phyloP scores from a whole-genome alignment of 2,113 vertebrate species.

The Cervus canadensis region DNA sequence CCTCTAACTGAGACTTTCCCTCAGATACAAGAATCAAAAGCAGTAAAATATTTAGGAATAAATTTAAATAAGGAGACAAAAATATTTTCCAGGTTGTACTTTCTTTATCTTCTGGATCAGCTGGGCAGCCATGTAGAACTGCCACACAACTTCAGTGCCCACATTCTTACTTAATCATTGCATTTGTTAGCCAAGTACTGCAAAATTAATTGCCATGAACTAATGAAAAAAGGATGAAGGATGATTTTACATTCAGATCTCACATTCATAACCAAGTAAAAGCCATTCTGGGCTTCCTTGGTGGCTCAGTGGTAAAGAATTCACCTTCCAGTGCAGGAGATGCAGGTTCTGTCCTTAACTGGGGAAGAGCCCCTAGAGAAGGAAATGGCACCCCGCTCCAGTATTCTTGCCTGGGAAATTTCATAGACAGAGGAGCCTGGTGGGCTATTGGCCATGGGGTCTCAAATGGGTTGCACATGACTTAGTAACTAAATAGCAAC shows the following conservation, averaged over 20 bases:
- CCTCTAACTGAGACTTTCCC: neutral
- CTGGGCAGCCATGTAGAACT: neutral
- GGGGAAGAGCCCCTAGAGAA: neutral
- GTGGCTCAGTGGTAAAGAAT: neutral
- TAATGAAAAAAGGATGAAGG: neutral
- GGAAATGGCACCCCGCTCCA: neutral
- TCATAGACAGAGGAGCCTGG: neutral
- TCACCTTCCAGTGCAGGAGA: neutral
- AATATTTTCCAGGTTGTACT: neutral
- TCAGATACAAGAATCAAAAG: neutral
- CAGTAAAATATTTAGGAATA: neutral
- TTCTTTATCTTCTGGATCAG: neutral
- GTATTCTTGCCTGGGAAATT: neutral
- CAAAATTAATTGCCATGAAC: neutral
- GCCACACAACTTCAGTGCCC: neutral
- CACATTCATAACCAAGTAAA: neutral
- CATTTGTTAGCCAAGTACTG: neutral
- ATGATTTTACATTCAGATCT: neutral
- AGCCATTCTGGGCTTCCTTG: neutral
- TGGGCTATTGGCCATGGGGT: neutral
- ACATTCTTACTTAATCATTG: too few relatives aligned
- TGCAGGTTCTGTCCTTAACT: neutral
- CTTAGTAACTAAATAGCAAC: neutral
- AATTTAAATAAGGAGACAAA: neutral
- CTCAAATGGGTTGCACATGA: neutral